phyloP scores from a whole-genome alignment of 1,140 invertebrate genomes.

The Aphis gossypii region DNA sequence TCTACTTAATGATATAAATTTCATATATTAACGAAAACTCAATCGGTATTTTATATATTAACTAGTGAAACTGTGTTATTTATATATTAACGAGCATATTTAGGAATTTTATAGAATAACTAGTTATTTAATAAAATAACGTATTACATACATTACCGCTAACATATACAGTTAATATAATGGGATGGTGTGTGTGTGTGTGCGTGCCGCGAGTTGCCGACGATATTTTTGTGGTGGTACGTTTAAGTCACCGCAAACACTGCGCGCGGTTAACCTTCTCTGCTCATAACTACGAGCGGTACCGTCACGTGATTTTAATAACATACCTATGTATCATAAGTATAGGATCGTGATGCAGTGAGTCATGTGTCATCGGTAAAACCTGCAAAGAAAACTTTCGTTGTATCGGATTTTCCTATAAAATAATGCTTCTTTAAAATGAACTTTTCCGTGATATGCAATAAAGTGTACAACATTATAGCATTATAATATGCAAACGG shows the following conservation, averaged over 20 bases:
- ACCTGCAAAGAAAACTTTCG: neutral
- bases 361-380: neutral
- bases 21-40: too few species aligned
- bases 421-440: neutral
- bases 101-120: too few species aligned
- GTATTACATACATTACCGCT: too few species aligned
- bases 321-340: neutral
- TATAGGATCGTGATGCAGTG: neutral
- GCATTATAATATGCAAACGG: too few species aligned
- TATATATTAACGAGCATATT: too few species aligned
- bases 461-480: too few species aligned
- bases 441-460: neutral
- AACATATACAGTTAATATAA: constrained; percentile 3
- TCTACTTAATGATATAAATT: too few species aligned
- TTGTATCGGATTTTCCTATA: neutral
- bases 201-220: neutral
- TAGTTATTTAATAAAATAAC: too few species aligned
- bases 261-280: neutral
- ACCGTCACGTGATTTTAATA: neutral
- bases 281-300: neutral
- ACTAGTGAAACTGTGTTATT: too few species aligned
- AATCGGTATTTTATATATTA: too few species aligned
- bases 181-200: neutral
- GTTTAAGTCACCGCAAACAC: constrained; percentile 34
- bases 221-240: neutral